Conservation (phyloP, 2,797 vertebrate genomes). For the Poeciliopsis paucimaculata region DNA sequence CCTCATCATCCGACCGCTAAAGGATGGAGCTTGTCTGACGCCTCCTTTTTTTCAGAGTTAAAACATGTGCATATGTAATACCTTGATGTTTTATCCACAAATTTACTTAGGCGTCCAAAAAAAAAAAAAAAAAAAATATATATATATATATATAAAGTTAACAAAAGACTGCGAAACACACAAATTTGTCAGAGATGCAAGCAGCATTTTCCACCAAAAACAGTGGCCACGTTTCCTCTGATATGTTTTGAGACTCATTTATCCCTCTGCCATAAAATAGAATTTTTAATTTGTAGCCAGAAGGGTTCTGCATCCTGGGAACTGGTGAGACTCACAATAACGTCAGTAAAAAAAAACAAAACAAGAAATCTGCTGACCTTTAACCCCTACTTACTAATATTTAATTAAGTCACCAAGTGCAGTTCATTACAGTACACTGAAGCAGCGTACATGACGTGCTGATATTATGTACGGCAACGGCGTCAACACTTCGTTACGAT, state of each 20-base stretch:
- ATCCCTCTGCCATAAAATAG: background rate
- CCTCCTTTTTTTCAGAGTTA: background rate
- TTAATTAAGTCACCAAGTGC: slow-evolving; percentile 7
- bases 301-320: background rate
- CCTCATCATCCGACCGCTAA: slow-evolving; percentile 5
- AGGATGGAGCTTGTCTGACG: slow-evolving; percentile 3
- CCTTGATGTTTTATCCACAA: background rate
- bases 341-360: background rate
- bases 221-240: slow-evolving; percentile 6
- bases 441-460: background rate
- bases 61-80: slow-evolving; percentile 2
- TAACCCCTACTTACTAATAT: background rate
- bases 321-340: background rate
- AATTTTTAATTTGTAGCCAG: background rate
- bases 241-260: background rate
- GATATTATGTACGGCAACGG: background rate
- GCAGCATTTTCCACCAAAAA: background rate
- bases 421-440: background rate
- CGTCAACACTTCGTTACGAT: background rate
- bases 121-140: background rate
- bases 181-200: background rate
- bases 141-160: too few relatives aligned
- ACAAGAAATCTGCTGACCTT: background rate
- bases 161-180: background rate
- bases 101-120: background rate